Conservation (phyloP, 2,888 invertebrate genomes). For the Sinotaia quadrata region DNA sequence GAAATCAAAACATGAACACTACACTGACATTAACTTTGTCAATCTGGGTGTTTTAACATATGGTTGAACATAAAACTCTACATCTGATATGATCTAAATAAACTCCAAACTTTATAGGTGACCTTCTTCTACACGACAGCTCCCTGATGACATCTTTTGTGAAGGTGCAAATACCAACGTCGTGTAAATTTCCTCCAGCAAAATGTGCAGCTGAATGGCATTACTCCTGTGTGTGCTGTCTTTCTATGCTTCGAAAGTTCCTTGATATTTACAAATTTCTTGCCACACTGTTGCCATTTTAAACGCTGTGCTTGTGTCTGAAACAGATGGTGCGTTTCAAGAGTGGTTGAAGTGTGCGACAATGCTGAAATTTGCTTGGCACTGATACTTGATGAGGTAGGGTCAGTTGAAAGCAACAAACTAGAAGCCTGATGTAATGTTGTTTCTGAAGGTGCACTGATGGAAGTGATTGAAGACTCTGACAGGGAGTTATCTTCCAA, state of each 20-base stretch:
- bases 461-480: not conserved
- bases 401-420: not conserved
- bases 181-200: slow-evolving; percentile 15
- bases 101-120: too few species aligned
- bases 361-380: not conserved
- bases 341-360: not conserved
- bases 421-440: too few species aligned
- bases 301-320: not conserved
- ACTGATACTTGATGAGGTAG: not conserved
- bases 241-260: not conserved
- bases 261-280: not conserved
- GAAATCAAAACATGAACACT: too few species aligned
- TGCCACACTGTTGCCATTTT: slow-evolving; percentile 9
- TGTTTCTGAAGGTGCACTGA: too few species aligned
- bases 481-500: too few species aligned
- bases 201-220: not conserved
- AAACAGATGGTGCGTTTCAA: not conserved
- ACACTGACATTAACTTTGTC: too few species aligned
- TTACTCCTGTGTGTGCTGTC: not conserved
- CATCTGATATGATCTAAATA: too few species aligned
- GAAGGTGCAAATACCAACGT: slow-evolving; percentile 12
- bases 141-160: slow-evolving; percentile 7
- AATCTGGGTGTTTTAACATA: too few species aligned
- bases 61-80: too few species aligned
- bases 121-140: too few species aligned